Base-by-base conservation (phyloP, 2,888 invertebrate species). In the Eledona agricola region DNA sequence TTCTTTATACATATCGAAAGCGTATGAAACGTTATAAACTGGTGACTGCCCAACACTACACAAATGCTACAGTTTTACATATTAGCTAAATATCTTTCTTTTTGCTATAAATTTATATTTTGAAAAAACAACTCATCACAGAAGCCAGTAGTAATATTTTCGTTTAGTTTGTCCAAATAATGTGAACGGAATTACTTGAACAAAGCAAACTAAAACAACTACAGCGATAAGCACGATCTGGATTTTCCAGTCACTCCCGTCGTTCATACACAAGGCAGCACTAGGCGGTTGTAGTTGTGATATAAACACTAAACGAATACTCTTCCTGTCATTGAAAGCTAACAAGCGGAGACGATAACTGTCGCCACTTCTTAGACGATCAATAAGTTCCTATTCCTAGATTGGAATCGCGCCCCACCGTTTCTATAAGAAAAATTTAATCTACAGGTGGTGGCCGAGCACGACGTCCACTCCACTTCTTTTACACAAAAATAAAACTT, bases 61-160 rank as follows among this genome's bases (percentile, higher is more conserved):
- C 70, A 69, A 70, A 66, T 62, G 64, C 69, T 64, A 69, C 66
- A 65, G 57, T 60, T 59, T 49, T 54, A 59, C 55, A 59, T 58
- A 57, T 57, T 63, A 69, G 67, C 67, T 66, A 67, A 62, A 68
- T 67, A 67, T 66, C 62, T 61, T 53, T 60, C 49, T 62, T 64
- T 64, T 34, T 60, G 50, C 50, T 52, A 50, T 51, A 58, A 45
- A 51, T 62, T 59, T 60, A 57, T 65, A 56, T 65, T 60, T 43
- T 58, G 62, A 69, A 59, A 67, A 69, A 71, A 66, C 63, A 73
- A 75, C 69, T 69, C 73, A 75, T 76, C 75, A 76, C 75, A 76
- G 75, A 76, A 76, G 76, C 76, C 66, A 70, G 71, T 70, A 65
- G 62, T 65, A 52, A 60, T 52, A 60, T 60, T 64, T 62, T 56